phyloP scores from a whole-genome alignment of 2,797 vertebrate genomes.

The Peromyscus nudipes region DNA sequence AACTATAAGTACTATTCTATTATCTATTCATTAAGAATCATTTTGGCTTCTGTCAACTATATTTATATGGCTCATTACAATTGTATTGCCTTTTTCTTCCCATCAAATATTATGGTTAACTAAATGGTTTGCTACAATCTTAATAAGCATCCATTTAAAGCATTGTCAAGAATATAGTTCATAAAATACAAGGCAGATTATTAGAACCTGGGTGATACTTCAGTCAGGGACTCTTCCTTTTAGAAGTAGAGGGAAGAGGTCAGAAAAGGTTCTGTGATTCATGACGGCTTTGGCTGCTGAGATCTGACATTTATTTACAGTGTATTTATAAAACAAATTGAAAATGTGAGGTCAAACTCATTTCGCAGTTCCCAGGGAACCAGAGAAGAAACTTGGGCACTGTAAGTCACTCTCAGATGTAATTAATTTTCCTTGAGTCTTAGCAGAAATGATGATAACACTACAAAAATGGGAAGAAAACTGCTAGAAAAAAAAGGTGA shows the following conservation, averaged over 20 bases:
- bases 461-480: slow-evolving; percentile 37
- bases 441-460: slow-evolving; percentile 35
- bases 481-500: neutral
- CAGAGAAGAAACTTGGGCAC: slow-evolving; percentile 2
- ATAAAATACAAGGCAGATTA: slow-evolving; percentile 24
- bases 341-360: slow-evolving; percentile 50
- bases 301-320: slow-evolving; percentile 19
- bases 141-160: slow-evolving; percentile 35
- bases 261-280: slow-evolving; percentile 19
- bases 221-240: neutral
- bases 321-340: slow-evolving; percentile 49
- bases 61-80: neutral
- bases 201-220: neutral
- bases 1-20: neutral
- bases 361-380: slow-evolving; percentile 1
- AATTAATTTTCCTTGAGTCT: slow-evolving; percentile 47
- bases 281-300: neutral
- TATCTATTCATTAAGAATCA: neutral
- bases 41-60: neutral
- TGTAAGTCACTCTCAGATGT: slow-evolving; percentile 24
- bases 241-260: neutral
- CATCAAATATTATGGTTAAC: slow-evolving; percentile 34
- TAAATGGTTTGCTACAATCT: neutral
- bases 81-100: neutral
- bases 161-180: neutral